phyloP scores from a whole-genome alignment of 2,797 vertebrate genomes.

The Semotilus atromaculatus region DNA sequence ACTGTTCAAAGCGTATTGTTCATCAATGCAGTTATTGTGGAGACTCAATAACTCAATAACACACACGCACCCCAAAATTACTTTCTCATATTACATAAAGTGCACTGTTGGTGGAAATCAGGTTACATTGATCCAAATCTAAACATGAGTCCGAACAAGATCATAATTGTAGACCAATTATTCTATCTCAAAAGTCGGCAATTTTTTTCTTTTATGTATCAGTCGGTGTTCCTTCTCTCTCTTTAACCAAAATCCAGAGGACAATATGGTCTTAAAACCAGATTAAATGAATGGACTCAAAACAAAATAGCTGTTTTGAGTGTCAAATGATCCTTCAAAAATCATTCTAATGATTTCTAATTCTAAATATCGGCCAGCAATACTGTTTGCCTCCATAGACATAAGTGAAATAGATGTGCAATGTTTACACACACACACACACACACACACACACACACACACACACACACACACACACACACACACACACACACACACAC shows the following conservation, averaged over 20 bases:
- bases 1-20: not conserved
- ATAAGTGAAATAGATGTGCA: not conserved
- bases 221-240: no score
- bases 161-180: not conserved
- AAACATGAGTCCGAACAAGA: not conserved
- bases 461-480: not conserved
- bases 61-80: no score
- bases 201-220: not conserved
- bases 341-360: not conserved
- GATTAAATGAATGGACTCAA: no score
- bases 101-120: not conserved
- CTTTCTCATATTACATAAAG: not conserved
- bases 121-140: not conserved
- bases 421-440: no score
- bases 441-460: no score
- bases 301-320: not conserved
- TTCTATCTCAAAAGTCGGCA: not conserved
- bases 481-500: no score
- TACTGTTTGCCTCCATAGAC: not conserved
- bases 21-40: not conserved
- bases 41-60: no score
- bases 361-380: not conserved
- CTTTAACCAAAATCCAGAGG: conserved; percentile 39
- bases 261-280: conserved; percentile 55
- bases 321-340: conserved; percentile 30